Percentiles rank a stretch among this genome's conserved stretches.
Conservation (phyloP, 2,113 vertebrate species). For the Noturus placidus region DNA sequence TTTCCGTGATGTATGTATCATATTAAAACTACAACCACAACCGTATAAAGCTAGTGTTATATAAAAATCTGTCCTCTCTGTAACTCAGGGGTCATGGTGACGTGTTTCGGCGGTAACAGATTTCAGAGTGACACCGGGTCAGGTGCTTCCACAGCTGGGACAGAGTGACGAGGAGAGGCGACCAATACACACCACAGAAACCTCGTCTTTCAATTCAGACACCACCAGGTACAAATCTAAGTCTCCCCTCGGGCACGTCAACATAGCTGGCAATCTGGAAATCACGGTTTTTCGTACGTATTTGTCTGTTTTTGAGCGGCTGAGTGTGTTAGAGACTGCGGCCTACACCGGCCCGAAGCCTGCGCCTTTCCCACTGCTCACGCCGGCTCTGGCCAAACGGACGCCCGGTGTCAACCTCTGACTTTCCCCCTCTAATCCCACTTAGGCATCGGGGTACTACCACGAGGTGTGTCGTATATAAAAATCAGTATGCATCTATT, state of each 20-base stretch:
- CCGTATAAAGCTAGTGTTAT: not conserved
- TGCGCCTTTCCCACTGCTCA: slow-evolving; percentile 53
- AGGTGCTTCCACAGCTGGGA: slow-evolving; percentile 52
- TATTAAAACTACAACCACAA: not conserved
- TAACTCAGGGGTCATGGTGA: not conserved
- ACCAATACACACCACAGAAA: slow-evolving; percentile 38
- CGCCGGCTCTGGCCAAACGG: slow-evolving; percentile 36
- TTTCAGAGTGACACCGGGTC: slow-evolving; percentile 46
- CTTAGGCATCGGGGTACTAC: not conserved
- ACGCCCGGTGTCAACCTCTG: slow-evolving; percentile 32
- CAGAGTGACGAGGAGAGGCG: slow-evolving; percentile 56
- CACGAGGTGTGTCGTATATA: not conserved
- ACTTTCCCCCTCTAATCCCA: slow-evolving; percentile 33
- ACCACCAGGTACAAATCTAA: not conserved
- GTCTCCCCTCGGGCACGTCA: slow-evolving; percentile 46
- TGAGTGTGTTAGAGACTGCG: slow-evolving; percentile 38
- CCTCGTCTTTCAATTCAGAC: not conserved
- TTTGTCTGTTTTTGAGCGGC: not conserved
- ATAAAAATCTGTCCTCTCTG: not conserved
- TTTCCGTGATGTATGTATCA: not conserved
- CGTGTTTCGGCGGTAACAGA: not conserved
- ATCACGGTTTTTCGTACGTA: not conserved
- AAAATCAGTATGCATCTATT: not conserved
- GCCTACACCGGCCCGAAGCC: slow-evolving; percentile 57
- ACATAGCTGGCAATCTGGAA: not conserved